Conservation (phyloP, 2,888 invertebrate species). For the Notodonta ziczac region DNA sequence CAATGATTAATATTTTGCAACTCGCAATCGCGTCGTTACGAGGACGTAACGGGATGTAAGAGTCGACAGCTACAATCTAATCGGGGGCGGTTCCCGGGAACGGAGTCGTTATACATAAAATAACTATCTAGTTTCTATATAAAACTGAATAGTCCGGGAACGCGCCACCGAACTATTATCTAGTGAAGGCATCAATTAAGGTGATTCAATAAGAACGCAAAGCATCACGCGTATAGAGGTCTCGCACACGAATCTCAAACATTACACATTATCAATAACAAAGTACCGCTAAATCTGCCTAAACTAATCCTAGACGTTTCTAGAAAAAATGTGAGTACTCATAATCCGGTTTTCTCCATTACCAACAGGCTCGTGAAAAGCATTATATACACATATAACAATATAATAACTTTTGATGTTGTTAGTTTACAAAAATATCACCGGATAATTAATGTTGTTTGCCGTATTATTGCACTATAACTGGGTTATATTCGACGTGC, state of each 20-base stretch:
- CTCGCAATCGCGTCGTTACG: conserved; percentile 52
- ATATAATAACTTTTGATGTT: conserved; percentile 50
- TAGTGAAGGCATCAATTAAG: conserved; percentile 73
- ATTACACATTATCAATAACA: conserved; percentile 64
- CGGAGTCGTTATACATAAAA: conserved; percentile 6
- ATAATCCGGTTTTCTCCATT: conserved; percentile 42
- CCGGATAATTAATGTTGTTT: conserved; percentile 18
- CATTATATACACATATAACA: conserved; percentile 83
- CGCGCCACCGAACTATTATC: conserved; percentile 51
- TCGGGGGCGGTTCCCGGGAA: background rate
- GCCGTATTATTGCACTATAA: conserved; percentile 45
- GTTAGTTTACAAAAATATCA: conserved; percentile 24
- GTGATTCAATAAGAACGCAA: conserved; percentile 62
- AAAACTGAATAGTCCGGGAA: conserved; percentile 44
- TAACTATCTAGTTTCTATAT: conserved; percentile 22
- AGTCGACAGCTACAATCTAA: conserved; percentile 37
- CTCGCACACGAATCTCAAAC: conserved; percentile 53
- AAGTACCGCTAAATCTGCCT: conserved; percentile 70
- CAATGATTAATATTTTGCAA: conserved; percentile 52
- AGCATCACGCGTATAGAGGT: conserved; percentile 58
- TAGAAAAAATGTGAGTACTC: conserved; percentile 52
- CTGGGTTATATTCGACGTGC: conserved; percentile 20
- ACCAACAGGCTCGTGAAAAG: conserved; percentile 59
- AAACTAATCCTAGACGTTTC: conserved; percentile 74
- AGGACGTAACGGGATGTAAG: conserved; percentile 48